Base-by-base conservation (phyloP, 2,797 vertebrate genomes). In the Acanthis flammea region DNA sequence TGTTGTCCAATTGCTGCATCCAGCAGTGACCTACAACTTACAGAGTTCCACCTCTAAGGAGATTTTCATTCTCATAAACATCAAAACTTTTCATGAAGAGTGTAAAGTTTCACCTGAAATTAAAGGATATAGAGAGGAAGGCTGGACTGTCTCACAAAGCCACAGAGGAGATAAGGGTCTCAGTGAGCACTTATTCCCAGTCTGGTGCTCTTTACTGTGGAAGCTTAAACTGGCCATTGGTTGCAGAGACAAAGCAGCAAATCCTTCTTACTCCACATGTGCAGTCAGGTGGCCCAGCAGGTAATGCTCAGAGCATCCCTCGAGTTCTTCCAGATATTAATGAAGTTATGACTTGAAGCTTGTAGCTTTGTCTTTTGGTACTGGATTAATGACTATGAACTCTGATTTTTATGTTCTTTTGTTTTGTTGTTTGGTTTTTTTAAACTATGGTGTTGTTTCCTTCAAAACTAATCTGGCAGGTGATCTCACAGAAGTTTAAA, bases 401-500 rank as follows among this genome's bases (percentile, higher is more conserved):
- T 61, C 72, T 76, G 63, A 41, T 67, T 61, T 86, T 54, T 68
- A 25, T 25, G 14, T 44, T 44, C 22, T 28, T 58, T 57, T 19
- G 7, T 47, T 24, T 58, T n/a, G 14, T 53, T 58, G 16, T 19
- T 74, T 57, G 19, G 1, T 10, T 77, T 42, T 68, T 66, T 86
- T 27, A 9, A 48, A 35, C 9, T 53, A 0, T 31, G 12, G 3
- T 74, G 25, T 65, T 0, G 0, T 79, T 84, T 93, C 10, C 11
- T 68, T 95, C 15, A 39, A 60, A 91, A 72, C 48, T 0, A 70
- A 42, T 78, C 24, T 60, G 27, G 12, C 22, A 31, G 35, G 7
- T 67, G 31, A 45, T 63, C 14, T 42, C 68, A 72, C 17, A 72
- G 44, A 57, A 54, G 45, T 41, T 76, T 71, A 24, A 33, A 57